Conservation (phyloP, 2,113 vertebrate species). For the Phainopepla nitens region DNA sequence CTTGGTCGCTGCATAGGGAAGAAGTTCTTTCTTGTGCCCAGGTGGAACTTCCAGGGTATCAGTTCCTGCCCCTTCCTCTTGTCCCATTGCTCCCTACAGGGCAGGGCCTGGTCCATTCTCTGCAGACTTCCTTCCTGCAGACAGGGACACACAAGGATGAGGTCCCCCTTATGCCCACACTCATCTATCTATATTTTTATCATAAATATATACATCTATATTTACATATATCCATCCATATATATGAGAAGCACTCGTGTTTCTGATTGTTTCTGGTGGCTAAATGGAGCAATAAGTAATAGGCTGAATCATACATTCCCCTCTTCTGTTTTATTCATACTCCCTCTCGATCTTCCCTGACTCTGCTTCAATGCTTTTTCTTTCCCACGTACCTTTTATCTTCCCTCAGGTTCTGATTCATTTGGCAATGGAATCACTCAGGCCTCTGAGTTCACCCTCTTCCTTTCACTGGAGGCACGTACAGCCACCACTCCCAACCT, state of each 20-base stretch:
- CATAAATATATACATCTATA: not conserved
- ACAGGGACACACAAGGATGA: not conserved
- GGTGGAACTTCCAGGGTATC: not conserved
- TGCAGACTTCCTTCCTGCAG: not conserved
- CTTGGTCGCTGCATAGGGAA: fast-evolving
- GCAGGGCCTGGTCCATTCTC: not conserved
- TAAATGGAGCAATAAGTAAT: not conserved
- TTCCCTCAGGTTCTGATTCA: constrained; percentile 27
- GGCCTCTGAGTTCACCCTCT: not conserved
- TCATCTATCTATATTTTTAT: too few species aligned
- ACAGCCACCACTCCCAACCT: not conserved
- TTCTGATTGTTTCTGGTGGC: not conserved
- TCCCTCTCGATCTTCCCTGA: not conserved
- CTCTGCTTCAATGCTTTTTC: not conserved
- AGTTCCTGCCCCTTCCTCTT: fast-evolving
- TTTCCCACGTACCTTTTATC: not conserved
- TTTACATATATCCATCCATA: fast-evolving
- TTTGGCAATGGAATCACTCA: not conserved
- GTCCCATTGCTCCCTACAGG: not conserved
- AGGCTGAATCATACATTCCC: not conserved
- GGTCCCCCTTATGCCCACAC: not conserved
- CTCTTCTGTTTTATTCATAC: not conserved
- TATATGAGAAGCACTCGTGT: not conserved
- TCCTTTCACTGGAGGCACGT: constrained; percentile 5
- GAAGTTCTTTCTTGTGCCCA: not conserved